Evolutionary conservation across 2,797 vertebrate species (phyloP).

Genomic region (Acrocephalus scirpaceus): DNA sequence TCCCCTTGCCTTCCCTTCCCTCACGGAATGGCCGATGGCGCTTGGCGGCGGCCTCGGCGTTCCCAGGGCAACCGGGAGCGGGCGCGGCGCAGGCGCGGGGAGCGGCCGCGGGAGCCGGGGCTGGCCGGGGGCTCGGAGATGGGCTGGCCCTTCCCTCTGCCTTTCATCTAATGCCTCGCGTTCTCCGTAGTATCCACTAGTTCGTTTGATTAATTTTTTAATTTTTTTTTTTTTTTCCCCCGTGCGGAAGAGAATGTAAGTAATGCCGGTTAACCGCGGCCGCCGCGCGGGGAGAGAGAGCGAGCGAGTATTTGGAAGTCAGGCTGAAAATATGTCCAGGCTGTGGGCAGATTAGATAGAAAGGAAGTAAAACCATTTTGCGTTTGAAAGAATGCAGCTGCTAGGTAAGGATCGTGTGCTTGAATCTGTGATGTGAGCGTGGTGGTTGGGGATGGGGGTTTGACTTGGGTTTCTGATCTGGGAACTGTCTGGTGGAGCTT

Average conservation of each 20-base stretch:
- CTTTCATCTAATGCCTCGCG: slow-evolving; percentile 76
- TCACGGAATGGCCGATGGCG: slow-evolving; percentile 81
- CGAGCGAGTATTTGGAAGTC: slow-evolving; percentile 71
- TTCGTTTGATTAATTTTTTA: not conserved
- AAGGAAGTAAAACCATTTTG: slow-evolving; percentile 74
- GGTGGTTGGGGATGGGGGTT: slow-evolving; percentile 11
- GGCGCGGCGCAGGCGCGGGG: slow-evolving; percentile 66
- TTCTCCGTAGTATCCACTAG: not conserved
- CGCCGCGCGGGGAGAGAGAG: slow-evolving; percentile 69
- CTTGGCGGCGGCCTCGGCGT: slow-evolving; percentile 81
- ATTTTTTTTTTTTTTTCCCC: not conserved
- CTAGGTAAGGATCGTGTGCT: slow-evolving; percentile 75
- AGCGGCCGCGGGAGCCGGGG: slow-evolving; percentile 62
- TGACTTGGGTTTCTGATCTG: slow-evolving; percentile 35
- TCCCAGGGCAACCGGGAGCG: slow-evolving; percentile 77
- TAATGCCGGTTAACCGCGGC: slow-evolving; percentile 75
- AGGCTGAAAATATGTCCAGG: slow-evolving; percentile 74
- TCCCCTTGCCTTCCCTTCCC: not conserved
- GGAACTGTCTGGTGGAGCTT: slow-evolving; percentile 30
- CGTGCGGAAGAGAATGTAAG: slow-evolving; percentile 79
- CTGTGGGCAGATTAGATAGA: slow-evolving; percentile 76
- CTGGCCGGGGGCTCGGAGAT: slow-evolving; percentile 83
- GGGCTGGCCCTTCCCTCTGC: slow-evolving; percentile 78
- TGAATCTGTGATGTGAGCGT: not conserved
- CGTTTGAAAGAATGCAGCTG: slow-evolving; percentile 78